phyloP scores from a whole-genome alignment of 2,797 vertebrate species.

The Sebastes glaucus region DNA sequence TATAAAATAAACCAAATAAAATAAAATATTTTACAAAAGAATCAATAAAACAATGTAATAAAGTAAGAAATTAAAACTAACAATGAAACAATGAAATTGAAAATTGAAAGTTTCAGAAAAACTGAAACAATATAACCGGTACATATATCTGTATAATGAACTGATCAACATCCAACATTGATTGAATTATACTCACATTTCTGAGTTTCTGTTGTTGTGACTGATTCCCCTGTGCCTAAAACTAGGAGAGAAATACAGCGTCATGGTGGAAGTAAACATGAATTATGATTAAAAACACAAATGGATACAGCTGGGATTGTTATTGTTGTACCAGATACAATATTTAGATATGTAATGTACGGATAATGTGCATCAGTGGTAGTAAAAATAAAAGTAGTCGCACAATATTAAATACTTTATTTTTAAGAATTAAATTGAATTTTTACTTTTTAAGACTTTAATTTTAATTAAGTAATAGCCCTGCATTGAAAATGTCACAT shows the following conservation, averaged over 20 bases:
- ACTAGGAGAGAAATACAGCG: constrained; percentile 20
- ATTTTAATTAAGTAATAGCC: neutral
- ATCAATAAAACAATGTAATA: neutral
- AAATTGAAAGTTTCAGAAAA: neutral
- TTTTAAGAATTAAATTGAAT: too few relatives aligned
- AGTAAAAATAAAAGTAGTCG: neutral
- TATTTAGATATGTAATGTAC: neutral
- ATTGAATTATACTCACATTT: constrained; percentile 52
- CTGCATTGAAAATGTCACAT: neutral
- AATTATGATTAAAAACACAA: neutral
- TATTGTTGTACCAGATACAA: neutral
- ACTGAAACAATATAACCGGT: neutral
- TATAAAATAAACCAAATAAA: neutral
- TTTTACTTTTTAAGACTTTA: neutral
- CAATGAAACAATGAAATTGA: neutral
- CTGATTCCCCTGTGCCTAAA: constrained; percentile 20
- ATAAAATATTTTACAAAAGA: neutral
- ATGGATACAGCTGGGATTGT: neutral
- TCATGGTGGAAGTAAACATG: neutral
- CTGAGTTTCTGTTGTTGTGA: constrained; percentile 17
- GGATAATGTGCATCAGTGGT: neutral
- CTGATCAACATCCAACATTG: neutral
- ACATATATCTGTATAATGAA: neutral
- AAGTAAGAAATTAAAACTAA: neutral
- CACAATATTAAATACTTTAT: neutral